Conservation (phyloP, 2,797 vertebrate species). For the Molossus alvarezi region DNA sequence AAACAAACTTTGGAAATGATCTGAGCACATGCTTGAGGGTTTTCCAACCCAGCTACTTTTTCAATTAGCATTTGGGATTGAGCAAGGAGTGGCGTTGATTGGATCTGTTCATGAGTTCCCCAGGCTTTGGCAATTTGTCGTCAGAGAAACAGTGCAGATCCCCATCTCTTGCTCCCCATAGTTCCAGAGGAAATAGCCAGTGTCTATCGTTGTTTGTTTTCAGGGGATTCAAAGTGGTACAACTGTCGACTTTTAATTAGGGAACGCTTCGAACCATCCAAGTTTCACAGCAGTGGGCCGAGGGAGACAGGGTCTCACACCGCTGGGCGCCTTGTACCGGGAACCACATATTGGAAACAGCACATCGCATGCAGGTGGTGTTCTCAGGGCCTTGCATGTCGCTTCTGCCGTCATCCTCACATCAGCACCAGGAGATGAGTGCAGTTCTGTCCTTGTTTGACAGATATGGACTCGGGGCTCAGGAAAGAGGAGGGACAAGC, state of each 20-base stretch:
- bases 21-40: not conserved
- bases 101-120: slow-evolving; percentile 9
- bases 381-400: not conserved
- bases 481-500: not conserved
- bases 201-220: not conserved
- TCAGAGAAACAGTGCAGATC: not conserved
- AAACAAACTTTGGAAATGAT: slow-evolving; percentile 38
- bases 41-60: slow-evolving; percentile 54
- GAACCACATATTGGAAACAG: not conserved
- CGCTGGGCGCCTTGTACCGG: not conserved
- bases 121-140: slow-evolving; percentile 42
- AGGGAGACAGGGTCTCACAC: not conserved
- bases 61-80: slow-evolving; percentile 12
- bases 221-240: not conserved
- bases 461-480: not conserved
- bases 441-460: not conserved
- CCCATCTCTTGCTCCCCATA: not conserved
- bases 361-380: not conserved
- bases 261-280: not conserved
- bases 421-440: not conserved
- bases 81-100: not conserved
- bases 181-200: slow-evolving; percentile 50
- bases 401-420: not conserved
- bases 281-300: not conserved
- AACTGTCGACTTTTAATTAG: slow-evolving; percentile 52